These are phyloP conservation scores for Zelleria hepariella DNA, from an alignment of 2,888 invertebrate genomes.

Conservation along the genomic window DNA sequence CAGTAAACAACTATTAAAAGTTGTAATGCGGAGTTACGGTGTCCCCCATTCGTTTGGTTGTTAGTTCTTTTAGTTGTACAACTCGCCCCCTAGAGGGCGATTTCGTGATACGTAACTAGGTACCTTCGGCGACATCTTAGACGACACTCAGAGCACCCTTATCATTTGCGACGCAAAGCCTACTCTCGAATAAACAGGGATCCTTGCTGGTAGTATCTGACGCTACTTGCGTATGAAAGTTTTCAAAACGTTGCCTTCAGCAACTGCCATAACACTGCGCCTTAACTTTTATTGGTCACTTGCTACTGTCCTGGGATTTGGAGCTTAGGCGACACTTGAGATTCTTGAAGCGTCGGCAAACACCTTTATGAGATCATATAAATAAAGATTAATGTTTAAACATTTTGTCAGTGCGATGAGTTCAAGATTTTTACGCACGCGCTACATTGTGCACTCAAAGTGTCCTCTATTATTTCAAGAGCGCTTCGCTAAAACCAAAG, in stretches of 20 bases:
- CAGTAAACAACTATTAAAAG: slow-evolving; percentile 1
- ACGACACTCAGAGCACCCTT: neutral
- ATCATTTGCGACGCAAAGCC: neutral
- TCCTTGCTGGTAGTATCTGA: neutral
- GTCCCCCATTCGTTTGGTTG: neutral
- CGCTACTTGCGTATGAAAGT: neutral
- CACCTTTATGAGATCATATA: neutral
- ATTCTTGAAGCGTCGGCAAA: neutral
- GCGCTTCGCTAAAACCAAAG: too few relatives aligned
- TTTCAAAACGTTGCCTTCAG: neutral
- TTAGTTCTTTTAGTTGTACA: neutral
- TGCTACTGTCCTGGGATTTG: neutral
- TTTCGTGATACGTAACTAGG: neutral
- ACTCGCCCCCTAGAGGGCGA: neutral
- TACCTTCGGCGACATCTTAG: neutral
- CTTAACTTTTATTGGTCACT: neutral
- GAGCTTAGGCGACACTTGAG: neutral
- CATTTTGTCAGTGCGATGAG: too few relatives aligned
- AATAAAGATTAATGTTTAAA: too few relatives aligned
- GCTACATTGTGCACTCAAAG: too few relatives aligned
- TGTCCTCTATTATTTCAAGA: too few relatives aligned
- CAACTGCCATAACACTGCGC: neutral
- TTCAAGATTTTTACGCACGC: too few relatives aligned
- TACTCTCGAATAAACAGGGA: neutral
- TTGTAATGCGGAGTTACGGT: slow-evolving; percentile 8